Base-by-base conservation (phyloP, 2,113 vertebrate genomes). In the Hypomesus transpacificus region DNA sequence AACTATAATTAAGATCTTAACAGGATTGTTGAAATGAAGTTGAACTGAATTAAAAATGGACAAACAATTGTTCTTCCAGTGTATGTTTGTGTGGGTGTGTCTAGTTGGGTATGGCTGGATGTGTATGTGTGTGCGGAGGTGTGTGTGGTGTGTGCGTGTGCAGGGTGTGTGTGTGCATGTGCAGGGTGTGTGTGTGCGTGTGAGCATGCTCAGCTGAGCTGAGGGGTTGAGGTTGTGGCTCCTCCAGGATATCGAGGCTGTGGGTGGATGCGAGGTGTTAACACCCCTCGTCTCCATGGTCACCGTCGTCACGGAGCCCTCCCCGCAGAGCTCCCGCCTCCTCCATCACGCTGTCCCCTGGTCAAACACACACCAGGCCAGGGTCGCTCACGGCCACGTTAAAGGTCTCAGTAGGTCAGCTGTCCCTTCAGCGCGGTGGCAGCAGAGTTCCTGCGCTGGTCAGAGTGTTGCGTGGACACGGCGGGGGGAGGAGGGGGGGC, bases 321-420 rank as follows among this genome's bases (percentile, higher is more conserved):
- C 81, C 1, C 73, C 82, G 77, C 68, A 16, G 34, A 80, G 86
- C 18, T 70, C 66, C 72, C 17, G 8, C 74, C 1, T 89, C 86
- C 59, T 75, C 68, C 39, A 64, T 16, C 0, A 74, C 14, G 62
- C 64, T 80, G 51, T 82, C 74, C 60, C 76, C 90, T 91, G 75
- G 16, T 26, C 70, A 21, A 66, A 22, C 26, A 54, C 34, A 3
- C 3, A 20, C 46, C 21, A 63, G 24, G 17, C 61, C 9, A 11
- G 39, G 39, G 39, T 5, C 1, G n/a, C 18, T 63, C 26, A 63
- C 8, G 28, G 13, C 28, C 28, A 18, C 17, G 14, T 18, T 16
- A 4, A 7, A 5, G 53, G 5, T 56, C n/a, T 56, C 53, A 46
- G 39, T 46, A 46, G 9, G 39, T 9, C 9, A 13, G 39, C 39